These are phyloP conservation scores for Drosophila auraria DNA, from an alignment of 1,140 invertebrate species.

Conservation along the genomic window DNA sequence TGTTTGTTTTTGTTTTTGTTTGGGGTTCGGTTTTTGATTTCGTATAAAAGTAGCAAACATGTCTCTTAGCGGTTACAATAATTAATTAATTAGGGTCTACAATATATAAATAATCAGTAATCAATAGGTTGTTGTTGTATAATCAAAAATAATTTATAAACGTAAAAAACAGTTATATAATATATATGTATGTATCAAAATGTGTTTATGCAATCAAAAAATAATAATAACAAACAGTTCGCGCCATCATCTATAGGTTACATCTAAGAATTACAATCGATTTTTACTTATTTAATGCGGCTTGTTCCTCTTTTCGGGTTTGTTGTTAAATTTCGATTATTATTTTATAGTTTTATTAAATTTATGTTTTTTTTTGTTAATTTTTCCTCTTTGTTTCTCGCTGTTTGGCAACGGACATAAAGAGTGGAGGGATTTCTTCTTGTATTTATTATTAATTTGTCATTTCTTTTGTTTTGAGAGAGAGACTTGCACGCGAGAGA, in stretches of 20 bases:
- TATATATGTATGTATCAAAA: constrained; percentile 64
- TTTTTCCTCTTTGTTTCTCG: constrained; percentile 31
- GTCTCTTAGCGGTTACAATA: constrained; percentile 48
- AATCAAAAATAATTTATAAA: constrained; percentile 82
- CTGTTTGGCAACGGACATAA: constrained; percentile 49
- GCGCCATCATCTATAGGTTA: constrained; percentile 45
- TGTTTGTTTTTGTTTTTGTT: constrained; percentile 50
- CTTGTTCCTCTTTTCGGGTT: constrained; percentile 20
- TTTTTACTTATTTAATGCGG: constrained; percentile 58
- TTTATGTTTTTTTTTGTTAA: constrained; percentile 21
- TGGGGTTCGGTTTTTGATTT: constrained; percentile 39
- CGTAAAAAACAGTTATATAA: constrained; percentile 80
- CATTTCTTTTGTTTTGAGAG: constrained; percentile 42
- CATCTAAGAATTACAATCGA: constrained; percentile 68
- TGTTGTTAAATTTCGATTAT: constrained; percentile 28
- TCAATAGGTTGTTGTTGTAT: constrained; percentile 71
- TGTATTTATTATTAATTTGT: constrained; percentile 46
- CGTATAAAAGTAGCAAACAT: constrained; percentile 72
- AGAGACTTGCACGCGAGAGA: constrained; percentile 48
- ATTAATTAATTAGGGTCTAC: constrained; percentile 56
- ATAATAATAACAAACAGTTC: constrained; percentile 80
- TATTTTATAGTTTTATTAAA: constrained; percentile 18
- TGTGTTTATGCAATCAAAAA: constrained; percentile 71
- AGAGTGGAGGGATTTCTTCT: constrained; percentile 70
- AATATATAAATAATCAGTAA: constrained; percentile 79